Conservation (phyloP, 1,140 invertebrate genomes). For the Thaumatotibia leucotreta region DNA sequence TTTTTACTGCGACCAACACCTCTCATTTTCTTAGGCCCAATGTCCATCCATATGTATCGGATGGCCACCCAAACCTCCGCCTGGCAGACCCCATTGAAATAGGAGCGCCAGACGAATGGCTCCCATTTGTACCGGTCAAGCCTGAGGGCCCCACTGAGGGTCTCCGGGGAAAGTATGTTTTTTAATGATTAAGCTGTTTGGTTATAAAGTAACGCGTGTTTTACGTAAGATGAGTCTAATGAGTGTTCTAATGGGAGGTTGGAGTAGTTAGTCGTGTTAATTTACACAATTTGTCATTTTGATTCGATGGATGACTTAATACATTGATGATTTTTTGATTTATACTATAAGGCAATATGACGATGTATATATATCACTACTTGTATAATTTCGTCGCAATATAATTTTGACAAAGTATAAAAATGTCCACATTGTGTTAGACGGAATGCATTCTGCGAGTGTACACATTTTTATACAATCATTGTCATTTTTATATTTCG, state of each 20-base stretch:
- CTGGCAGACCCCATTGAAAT: constrained; percentile 32
- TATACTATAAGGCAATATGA: no score
- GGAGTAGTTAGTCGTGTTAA: no score
- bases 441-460: no score
- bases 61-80: constrained; percentile 1
- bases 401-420: no score
- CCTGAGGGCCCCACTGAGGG: constrained; percentile 2
- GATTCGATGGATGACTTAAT: no score
- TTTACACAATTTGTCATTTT: no score
- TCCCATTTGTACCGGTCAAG: constrained; percentile 38
- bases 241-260: not conserved
- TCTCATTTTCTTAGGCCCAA: not conserved
- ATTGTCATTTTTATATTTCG: no score
- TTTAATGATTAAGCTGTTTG: constrained; percentile 4
- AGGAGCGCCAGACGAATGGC: constrained; percentile 37
- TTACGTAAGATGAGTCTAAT: not conserved
- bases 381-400: no score
- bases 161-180: not conserved
- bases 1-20: not conserved
- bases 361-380: no score
- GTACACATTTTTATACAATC: no score
- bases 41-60: not conserved
- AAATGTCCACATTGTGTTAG: no score
- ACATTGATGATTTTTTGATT: no score
- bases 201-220: not conserved